Percentiles rank a stretch among this genome's conserved stretches.
These are phyloP conservation scores for Limnephilus marmoratus DNA, from an alignment of 2,888 invertebrate genomes.

Conservation along the genomic window DNA sequence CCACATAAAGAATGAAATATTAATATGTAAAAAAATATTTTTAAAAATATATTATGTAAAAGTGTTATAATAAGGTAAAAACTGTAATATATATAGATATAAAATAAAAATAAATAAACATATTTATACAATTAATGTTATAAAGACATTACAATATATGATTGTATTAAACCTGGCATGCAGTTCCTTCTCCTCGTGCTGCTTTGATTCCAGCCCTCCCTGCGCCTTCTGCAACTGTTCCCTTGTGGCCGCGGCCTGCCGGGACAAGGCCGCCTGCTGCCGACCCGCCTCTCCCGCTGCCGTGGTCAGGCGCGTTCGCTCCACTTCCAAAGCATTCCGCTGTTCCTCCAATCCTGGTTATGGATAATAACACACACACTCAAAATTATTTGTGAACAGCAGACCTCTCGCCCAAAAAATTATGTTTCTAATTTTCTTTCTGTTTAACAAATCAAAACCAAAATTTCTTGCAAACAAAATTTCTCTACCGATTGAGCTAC, in stretches of 20 bases:
- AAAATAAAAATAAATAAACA: too few relatives aligned
- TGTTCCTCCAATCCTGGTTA: slow-evolving; percentile 85
- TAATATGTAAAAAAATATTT: too few relatives aligned
- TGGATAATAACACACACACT: background rate
- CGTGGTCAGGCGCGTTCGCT: slow-evolving; percentile 84
- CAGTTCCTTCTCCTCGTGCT: slow-evolving; percentile 86
- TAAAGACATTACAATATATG: background rate
- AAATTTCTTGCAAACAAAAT: too few relatives aligned
- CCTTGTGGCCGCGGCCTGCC: slow-evolving; percentile 83
- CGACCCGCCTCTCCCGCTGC: slow-evolving; percentile 85
- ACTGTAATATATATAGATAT: too few relatives aligned
- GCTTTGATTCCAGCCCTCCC: slow-evolving; percentile 82
- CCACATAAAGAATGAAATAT: too few relatives aligned
- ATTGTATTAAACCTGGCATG: slow-evolving; percentile 77
- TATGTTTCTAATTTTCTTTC: too few relatives aligned
- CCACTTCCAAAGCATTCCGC: slow-evolving; percentile 85
- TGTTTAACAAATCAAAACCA: too few relatives aligned
- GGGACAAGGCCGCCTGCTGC: slow-evolving; percentile 82
- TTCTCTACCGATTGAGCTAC: too few relatives aligned
- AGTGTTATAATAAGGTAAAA: too few relatives aligned
- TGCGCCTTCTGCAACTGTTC: slow-evolving; percentile 84
- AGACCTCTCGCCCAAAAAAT: background rate
- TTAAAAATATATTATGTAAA: too few relatives aligned
- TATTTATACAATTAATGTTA: too few relatives aligned
- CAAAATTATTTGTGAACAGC: too few relatives aligned